Percentiles rank a stretch among this genome's conserved stretches.
Conservation (phyloP, 2,113 vertebrate genomes). For the Suncus etruscus region DNA sequence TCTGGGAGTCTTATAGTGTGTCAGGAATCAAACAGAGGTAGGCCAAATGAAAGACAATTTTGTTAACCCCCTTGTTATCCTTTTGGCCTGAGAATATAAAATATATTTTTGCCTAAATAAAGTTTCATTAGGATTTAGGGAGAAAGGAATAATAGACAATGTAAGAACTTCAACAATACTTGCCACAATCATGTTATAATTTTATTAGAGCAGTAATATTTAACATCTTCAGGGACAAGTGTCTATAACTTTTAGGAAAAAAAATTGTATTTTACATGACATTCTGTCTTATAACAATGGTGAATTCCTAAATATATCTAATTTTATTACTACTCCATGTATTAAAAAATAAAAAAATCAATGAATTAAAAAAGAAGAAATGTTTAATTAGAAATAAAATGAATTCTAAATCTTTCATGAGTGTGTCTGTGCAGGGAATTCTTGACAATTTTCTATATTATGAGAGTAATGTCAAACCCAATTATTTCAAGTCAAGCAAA, state of each 20-base stretch:
- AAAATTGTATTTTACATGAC: conserved; percentile 50
- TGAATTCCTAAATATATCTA: conserved; percentile 31
- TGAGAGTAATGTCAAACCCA: conserved; percentile 60
- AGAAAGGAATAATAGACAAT: background rate
- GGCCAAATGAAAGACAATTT: too few relatives aligned
- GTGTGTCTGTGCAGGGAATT: conserved; percentile 50
- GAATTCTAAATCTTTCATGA: conserved; percentile 61
- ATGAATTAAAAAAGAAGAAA: conserved; percentile 54
- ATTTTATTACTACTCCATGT: conserved; percentile 56
- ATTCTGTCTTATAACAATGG: background rate
- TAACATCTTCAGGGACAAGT: conserved; percentile 42
- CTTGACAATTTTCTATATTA: conserved; percentile 55
- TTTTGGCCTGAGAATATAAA: background rate
- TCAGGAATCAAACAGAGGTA: too few relatives aligned
- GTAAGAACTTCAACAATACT: background rate
- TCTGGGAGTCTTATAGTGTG: too few relatives aligned
- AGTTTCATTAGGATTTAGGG: conserved; percentile 10
- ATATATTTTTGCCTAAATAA: conserved; percentile 39
- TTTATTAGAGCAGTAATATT: conserved; percentile 38
- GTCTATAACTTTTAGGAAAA: conserved; percentile 29
- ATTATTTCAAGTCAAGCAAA: conserved; percentile 73
- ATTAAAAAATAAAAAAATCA: conserved; percentile 51
- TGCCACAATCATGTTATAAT: background rate
- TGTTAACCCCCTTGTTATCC: too few relatives aligned
- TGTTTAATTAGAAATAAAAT: conserved; percentile 75